Percentiles rank a stretch among this genome's conserved stretches.
Conservation (phyloP, 1,140 invertebrate species). For the Ostrea edulis region DNA sequence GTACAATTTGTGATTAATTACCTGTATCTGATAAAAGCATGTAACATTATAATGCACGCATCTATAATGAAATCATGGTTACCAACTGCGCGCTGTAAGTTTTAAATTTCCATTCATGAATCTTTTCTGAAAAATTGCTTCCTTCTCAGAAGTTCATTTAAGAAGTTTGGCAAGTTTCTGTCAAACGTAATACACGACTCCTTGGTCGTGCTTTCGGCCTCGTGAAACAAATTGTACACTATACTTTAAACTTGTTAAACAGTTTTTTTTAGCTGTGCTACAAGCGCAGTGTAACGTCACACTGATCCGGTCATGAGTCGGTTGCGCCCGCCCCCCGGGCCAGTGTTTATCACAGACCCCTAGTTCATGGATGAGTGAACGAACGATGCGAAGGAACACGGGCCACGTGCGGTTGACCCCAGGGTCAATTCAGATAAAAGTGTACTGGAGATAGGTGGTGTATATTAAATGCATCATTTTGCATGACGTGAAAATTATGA, state of each 20-base stretch:
- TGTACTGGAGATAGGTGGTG: not conserved
- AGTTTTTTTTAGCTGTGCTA: not conserved
- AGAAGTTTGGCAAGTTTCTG: not conserved
- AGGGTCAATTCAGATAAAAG: not conserved
- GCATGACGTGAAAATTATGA: conserved; percentile 33
- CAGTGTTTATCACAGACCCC: conserved; percentile 21
- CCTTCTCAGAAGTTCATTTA: not conserved
- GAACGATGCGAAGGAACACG: not conserved
- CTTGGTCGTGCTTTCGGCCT: not conserved
- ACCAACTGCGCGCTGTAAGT: not conserved
- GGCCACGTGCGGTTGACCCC: not conserved
- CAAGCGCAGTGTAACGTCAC: not conserved
- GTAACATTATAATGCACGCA: not conserved
- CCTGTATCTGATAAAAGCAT: not conserved
- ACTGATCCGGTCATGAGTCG: conserved; percentile 14
- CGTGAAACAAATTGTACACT: not conserved
- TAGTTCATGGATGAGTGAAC: conserved; percentile 6
- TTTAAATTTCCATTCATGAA: not conserved
- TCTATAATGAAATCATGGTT: not conserved
- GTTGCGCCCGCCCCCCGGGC: conserved; percentile 28
- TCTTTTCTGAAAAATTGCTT: not conserved
- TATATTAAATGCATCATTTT: conserved; percentile 33
- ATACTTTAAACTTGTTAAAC: not conserved
- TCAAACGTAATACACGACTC: not conserved
- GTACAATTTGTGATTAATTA: not conserved